These are phyloP conservation scores for Hesperophylax magnus DNA, from an alignment of 1,140 invertebrate species.

Conservation along the genomic window DNA sequence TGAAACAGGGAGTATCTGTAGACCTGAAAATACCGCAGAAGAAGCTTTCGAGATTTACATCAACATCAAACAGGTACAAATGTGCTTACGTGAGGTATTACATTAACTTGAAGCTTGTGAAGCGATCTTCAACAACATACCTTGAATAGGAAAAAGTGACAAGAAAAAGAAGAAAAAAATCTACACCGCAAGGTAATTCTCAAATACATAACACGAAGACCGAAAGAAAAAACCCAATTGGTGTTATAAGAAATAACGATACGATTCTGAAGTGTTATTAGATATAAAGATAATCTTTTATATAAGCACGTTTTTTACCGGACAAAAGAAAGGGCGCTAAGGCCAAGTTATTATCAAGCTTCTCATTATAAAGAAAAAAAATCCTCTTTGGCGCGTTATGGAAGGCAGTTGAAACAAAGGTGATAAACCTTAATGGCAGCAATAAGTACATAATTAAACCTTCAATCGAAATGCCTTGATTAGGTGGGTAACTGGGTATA, in stretches of 20 bases:
- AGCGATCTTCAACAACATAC: too few species aligned
- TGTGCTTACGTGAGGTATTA: conserved; percentile 7
- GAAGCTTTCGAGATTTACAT: neutral
- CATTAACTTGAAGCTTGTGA: neutral
- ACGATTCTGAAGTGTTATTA: too few species aligned
- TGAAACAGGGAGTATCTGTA: too few species aligned
- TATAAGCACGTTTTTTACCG: too few species aligned
- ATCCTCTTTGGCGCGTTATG: neutral
- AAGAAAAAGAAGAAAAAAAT: too few species aligned
- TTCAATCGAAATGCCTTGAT: neutral
- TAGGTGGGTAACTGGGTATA: neutral
- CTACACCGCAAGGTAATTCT: too few species aligned
- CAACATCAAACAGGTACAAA: neutral
- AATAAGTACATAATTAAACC: neutral
- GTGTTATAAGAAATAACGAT: too few species aligned
- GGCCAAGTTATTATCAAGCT: neutral
- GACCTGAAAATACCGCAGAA: neutral
- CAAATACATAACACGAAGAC: too few species aligned
- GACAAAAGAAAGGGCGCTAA: too few species aligned
- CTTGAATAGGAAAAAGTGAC: too few species aligned
- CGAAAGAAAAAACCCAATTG: too few species aligned
- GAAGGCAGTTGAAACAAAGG: conserved; percentile 1
- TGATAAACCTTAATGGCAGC: neutral
- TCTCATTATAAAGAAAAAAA: neutral
- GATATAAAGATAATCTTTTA: too few species aligned